Conservation (phyloP, 2,797 vertebrate genomes). For the Distichodus sexfasciatus region DNA sequence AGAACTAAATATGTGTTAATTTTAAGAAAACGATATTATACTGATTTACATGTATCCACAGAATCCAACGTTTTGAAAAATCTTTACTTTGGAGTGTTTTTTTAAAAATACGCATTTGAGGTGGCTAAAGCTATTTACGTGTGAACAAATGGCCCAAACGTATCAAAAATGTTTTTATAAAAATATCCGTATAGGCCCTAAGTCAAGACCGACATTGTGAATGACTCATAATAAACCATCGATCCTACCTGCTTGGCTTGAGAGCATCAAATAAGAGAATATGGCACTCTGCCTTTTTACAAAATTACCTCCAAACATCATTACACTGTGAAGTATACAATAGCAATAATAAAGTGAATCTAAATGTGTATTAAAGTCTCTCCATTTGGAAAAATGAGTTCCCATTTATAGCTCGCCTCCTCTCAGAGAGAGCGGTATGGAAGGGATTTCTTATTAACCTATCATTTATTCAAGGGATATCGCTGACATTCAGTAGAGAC, state of each 20-base stretch:
- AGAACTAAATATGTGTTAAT: too few species aligned
- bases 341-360: neutral
- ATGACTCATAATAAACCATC: neutral
- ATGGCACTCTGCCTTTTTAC: too few species aligned
- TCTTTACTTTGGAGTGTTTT: too few species aligned
- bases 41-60: too few species aligned
- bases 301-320: neutral
- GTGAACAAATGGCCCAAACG: too few species aligned
- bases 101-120: too few species aligned
- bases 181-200: too few species aligned
- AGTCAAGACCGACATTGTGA: neutral
- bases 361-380: neutral
- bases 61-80: too few species aligned
- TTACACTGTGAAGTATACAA: neutral
- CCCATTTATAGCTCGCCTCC: neutral
- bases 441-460: neutral
- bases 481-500: slow-evolving; percentile 18
- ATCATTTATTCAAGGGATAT: neutral
- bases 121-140: too few species aligned
- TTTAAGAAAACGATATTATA: too few species aligned
- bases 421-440: neutral
- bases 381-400: neutral
- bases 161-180: too few species aligned
- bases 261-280: neutral
- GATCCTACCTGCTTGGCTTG: neutral